Evolutionary conservation across 2,113 vertebrate genomes (phyloP).

Genomic region (Amphilophus citrinellus): DNA sequence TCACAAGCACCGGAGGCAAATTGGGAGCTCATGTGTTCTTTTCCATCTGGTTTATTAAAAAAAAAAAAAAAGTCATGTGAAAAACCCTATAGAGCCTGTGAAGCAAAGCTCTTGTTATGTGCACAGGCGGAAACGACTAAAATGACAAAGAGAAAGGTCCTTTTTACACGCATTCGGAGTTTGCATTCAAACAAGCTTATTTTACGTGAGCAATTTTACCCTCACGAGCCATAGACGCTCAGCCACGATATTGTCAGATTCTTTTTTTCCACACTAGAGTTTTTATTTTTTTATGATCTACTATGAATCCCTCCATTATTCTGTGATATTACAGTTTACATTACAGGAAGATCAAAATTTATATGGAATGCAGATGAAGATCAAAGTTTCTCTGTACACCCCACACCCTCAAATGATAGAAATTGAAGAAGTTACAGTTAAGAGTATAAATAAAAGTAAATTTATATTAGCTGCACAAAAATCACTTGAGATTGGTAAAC

Average conservation of each 20-base stretch:
- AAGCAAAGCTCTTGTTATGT: conserved; percentile 10
- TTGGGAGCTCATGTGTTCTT: conserved; percentile 10
- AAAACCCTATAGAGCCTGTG: conserved; percentile 1
- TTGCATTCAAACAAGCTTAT: conserved; percentile 18
- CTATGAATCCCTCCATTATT: conserved; percentile 3
- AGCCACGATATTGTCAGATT: neutral
- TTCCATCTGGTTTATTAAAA: conserved; percentile 9
- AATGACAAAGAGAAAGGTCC: neutral
- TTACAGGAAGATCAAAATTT: neutral
- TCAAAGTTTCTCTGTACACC: neutral
- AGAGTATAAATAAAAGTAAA: neutral
- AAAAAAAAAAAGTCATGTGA: neutral
- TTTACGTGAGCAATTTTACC: neutral
- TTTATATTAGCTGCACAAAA: neutral
- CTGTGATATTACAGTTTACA: neutral
- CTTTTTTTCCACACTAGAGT: neutral
- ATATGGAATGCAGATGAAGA: neutral
- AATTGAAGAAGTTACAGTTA: neutral
- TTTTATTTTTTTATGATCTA: neutral
- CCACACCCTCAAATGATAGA: too few relatives aligned
- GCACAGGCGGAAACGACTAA: neutral
- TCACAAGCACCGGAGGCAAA: conserved; percentile 31
- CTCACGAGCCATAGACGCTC: neutral
- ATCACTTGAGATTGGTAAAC: neutral
- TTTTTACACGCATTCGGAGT: neutral